Percentiles rank a stretch among this genome's conserved stretches.
These are phyloP conservation scores for Plecturocebus donacophilus DNA, from an alignment of 2,113 vertebrate species.

Conservation along the genomic window DNA sequence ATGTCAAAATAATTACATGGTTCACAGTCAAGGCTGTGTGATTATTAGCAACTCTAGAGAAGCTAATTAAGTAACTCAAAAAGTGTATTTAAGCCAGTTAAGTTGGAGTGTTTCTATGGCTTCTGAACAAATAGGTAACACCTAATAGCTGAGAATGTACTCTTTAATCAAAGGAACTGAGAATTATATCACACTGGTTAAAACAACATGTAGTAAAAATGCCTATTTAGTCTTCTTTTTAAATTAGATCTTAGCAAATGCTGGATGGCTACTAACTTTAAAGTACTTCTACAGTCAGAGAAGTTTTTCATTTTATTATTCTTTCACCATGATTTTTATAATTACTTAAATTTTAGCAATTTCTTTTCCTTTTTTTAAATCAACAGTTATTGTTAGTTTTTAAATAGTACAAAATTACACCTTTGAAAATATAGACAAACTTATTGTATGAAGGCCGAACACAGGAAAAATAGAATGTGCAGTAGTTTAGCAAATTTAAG, in stretches of 20 bases:
- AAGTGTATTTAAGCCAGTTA: constrained; percentile 83
- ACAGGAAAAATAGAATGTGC: not conserved
- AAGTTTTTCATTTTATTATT: constrained; percentile 47
- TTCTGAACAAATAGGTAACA: constrained; percentile 80
- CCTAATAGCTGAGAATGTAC: constrained; percentile 71
- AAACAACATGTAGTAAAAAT: constrained; percentile 70
- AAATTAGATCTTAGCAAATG: constrained; percentile 61
- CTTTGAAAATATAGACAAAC: not conserved
- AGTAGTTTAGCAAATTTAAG: not conserved
- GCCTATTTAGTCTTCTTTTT: constrained; percentile 49
- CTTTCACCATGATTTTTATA: constrained; percentile 34
- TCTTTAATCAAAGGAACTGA: constrained; percentile 76
- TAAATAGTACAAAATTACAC: not conserved
- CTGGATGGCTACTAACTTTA: constrained; percentile 34
- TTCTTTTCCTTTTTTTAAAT: not conserved
- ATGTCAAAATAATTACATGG: constrained; percentile 86
- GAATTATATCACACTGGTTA: constrained; percentile 72
- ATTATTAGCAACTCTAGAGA: constrained; percentile 83
- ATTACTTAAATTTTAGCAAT: constrained; percentile 43
- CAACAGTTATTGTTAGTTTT: not conserved
- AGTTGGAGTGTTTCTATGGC: constrained; percentile 76
- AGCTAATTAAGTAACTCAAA: constrained; percentile 85
- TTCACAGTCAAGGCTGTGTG: constrained; percentile 81
- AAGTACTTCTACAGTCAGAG: constrained; percentile 3
- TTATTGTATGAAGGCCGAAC: not conserved